These are phyloP conservation scores for Cyphomyrmex costatus DNA, from an alignment of 1,140 invertebrate species.

Conservation along the genomic window DNA sequence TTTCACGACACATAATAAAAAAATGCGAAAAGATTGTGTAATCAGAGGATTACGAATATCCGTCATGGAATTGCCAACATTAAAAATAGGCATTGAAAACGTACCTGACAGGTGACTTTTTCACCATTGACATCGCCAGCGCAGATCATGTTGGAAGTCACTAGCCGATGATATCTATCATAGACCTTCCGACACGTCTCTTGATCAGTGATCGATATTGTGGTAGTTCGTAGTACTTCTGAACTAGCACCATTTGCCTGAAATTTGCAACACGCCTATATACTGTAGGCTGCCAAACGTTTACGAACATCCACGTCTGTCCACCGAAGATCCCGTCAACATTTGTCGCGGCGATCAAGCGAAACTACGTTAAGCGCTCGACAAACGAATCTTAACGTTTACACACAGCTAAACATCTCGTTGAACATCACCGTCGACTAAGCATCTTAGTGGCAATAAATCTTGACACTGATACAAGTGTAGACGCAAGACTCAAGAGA, in stretches of 20 bases:
- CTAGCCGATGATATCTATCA: not conserved
- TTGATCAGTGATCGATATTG: conserved; percentile 55
- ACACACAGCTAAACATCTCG: conserved; percentile 65
- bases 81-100: not conserved
- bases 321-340: conserved; percentile 1
- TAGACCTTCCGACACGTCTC: conserved; percentile 47
- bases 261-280: not conserved
- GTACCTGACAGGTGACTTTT: conserved; percentile 79
- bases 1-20: not conserved
- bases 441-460: conserved; percentile 55
- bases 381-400: conserved; percentile 72
- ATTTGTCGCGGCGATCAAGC: conserved; percentile 54
- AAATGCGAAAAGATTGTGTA: not conserved
- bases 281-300: not conserved
- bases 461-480: conserved; percentile 24
- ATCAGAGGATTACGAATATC: not conserved
- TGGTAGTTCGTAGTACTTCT: conserved; percentile 17
- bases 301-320: not conserved
- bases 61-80: not conserved
- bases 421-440: conserved; percentile 36
- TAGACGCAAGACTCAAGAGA: not conserved
- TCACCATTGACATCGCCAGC: conserved; percentile 75
- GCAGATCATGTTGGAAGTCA: conserved; percentile 82
- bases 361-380: conserved; percentile 65
- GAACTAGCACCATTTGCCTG: conserved; percentile 42